Evolutionary conservation across 2,113 vertebrate genomes (phyloP).

Genomic region (Anarhynchus alexandrinus): DNA sequence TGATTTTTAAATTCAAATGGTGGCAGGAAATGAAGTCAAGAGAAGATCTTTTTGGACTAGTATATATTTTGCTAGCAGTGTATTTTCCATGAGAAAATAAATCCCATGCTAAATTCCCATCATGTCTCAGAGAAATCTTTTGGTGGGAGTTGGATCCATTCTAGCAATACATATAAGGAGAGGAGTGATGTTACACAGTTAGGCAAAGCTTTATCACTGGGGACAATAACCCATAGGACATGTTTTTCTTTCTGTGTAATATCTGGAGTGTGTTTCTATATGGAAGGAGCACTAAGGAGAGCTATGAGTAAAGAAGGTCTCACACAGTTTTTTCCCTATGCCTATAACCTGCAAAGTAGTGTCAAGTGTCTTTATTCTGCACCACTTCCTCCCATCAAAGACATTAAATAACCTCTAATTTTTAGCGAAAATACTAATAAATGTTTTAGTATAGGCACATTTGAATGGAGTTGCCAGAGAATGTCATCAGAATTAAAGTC

Average conservation of each 20-base stretch:
- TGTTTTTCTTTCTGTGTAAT: background rate
- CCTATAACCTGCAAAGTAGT: background rate
- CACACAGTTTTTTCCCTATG: background rate
- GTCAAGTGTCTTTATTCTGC: background rate
- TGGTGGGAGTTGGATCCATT: background rate
- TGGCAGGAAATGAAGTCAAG: background rate
- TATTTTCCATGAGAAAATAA: background rate
- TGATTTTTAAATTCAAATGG: background rate
- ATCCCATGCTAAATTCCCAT: background rate
- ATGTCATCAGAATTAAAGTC: background rate
- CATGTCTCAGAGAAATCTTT: background rate
- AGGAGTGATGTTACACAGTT: background rate
- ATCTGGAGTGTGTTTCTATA: background rate
- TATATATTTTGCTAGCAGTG: background rate
- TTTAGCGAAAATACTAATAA: background rate
- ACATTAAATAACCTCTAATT: background rate
- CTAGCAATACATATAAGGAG: background rate
- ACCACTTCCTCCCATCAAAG: background rate
- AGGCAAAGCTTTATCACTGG: background rate
- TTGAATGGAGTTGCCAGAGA: background rate
- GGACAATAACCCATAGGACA: background rate
- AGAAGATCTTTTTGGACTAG: background rate
- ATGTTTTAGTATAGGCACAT: background rate
- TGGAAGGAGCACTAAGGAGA: background rate
- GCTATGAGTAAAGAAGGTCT: background rate